Evolutionary conservation across 2,888 invertebrate genomes (phyloP).

Genomic region (Lycocerus yunnanus): DNA sequence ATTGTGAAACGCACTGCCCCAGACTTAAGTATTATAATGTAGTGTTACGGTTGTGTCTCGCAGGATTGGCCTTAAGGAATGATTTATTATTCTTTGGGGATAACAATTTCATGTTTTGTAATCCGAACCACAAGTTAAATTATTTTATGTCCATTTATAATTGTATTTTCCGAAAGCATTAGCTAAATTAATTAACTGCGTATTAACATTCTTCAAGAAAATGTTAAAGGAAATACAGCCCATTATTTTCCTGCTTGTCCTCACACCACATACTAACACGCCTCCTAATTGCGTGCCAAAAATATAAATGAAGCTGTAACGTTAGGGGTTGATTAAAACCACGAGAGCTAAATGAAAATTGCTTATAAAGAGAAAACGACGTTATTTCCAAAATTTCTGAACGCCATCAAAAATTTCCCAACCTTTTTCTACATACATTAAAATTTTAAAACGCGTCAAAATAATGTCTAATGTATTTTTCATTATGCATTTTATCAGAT

Average conservation of each 20-base stretch:
- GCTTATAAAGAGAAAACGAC: constrained; percentile 6
- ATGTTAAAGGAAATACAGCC: constrained; percentile 15
- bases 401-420: neutral
- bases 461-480: neutral
- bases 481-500: neutral
- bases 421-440: neutral
- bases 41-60: constrained; percentile 38
- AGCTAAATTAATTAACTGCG: neutral
- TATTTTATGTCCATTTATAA: neutral
- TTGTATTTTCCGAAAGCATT: neutral
- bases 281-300: constrained; percentile 29
- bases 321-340: constrained; percentile 31
- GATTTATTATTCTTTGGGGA: constrained; percentile 24
- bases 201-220: constrained; percentile 10
- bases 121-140: neutral
- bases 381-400: neutral
- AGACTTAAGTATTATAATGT: constrained; percentile 40
- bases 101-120: constrained; percentile 10
- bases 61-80: constrained; percentile 31
- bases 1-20: constrained; percentile 29
- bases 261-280: constrained; percentile 23
- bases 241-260: constrained; percentile 27
- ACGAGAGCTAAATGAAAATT: constrained; percentile 23
- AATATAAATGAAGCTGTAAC: constrained; percentile 30
- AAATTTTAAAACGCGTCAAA: neutral